phyloP scores from a whole-genome alignment of 2,113 vertebrate species.

The Eptatretus burgeri region DNA sequence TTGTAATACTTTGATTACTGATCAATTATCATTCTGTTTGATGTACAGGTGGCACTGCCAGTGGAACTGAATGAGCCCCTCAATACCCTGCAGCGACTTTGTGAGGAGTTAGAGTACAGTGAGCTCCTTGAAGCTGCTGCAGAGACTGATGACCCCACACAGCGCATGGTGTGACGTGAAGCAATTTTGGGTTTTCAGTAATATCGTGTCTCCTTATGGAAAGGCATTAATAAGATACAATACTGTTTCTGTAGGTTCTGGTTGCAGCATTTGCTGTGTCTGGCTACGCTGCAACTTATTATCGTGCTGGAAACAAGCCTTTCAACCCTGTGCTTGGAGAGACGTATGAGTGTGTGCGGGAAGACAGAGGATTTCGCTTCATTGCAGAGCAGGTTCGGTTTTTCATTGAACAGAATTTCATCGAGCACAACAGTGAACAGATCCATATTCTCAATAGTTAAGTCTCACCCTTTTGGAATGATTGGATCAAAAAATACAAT shows the following conservation, averaged over 20 bases:
- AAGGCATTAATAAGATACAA: no score
- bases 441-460: no score
- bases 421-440: no score
- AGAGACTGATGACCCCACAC: slow-evolving; percentile 27
- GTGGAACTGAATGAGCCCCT: slow-evolving; percentile 47
- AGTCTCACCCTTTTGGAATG: neutral
- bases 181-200: neutral
- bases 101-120: slow-evolving; percentile 54
- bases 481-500: neutral
- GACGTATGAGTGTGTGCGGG: slow-evolving; percentile 45
- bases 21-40: no score
- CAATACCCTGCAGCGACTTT: slow-evolving; percentile 43
- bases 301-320: slow-evolving; percentile 52
- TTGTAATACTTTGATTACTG: no score
- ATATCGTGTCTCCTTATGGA: neutral
- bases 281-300: slow-evolving; percentile 50
- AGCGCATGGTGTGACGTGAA: slow-evolving; percentile 33
- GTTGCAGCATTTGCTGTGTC: slow-evolving; percentile 54
- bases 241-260: slow-evolving; percentile 29
- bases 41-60: slow-evolving; percentile 31
- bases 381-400: slow-evolving; percentile 46
- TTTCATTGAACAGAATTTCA: neutral
- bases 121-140: slow-evolving; percentile 41
- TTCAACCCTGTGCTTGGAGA: slow-evolving; percentile 75
- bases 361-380: slow-evolving; percentile 47